A percentile compares a stretch with the other conserved stretches of the same genome.
phyloP scores from a whole-genome alignment of 2,113 vertebrate genomes.

The Ophthalmolycus amberensis region DNA sequence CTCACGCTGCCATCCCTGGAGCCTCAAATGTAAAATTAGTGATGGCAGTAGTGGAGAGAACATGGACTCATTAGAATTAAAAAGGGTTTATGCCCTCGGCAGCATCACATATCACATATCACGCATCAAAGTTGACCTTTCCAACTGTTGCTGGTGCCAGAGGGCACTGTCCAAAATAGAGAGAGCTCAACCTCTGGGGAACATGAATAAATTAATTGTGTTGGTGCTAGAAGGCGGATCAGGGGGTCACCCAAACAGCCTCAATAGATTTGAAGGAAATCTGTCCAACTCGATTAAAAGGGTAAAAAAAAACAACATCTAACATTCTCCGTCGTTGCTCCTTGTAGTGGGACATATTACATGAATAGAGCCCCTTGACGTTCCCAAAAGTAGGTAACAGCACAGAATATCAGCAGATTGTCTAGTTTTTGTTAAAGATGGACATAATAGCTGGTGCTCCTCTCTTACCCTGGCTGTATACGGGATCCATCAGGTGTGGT shows the following conservation, averaged over 20 bases:
- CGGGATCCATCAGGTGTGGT: conserved; percentile 72
- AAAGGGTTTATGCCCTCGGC: background rate
- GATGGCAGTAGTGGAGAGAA: background rate
- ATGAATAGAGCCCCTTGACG: background rate
- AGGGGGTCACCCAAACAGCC: background rate
- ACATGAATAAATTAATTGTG: background rate
- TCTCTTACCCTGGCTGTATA: conserved; percentile 81
- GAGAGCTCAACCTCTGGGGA: background rate
- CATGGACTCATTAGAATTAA: background rate
- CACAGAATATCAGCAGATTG: background rate
- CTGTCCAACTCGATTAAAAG: background rate
- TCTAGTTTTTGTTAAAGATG: background rate
- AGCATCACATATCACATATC: background rate
- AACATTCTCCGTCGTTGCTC: background rate
- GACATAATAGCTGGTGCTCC: background rate
- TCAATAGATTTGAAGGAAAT: background rate
- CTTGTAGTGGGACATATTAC: background rate
- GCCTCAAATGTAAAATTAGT: background rate
- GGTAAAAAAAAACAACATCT: background rate
- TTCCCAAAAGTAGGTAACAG: background rate
- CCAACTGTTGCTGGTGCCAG: background rate
- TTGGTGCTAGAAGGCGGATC: background rate
- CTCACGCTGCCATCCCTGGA: background rate
- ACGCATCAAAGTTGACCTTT: background rate
- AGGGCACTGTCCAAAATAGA: background rate